Base-by-base conservation (phyloP, 2,888 invertebrate genomes). In the Drosophila anomalata region DNA sequence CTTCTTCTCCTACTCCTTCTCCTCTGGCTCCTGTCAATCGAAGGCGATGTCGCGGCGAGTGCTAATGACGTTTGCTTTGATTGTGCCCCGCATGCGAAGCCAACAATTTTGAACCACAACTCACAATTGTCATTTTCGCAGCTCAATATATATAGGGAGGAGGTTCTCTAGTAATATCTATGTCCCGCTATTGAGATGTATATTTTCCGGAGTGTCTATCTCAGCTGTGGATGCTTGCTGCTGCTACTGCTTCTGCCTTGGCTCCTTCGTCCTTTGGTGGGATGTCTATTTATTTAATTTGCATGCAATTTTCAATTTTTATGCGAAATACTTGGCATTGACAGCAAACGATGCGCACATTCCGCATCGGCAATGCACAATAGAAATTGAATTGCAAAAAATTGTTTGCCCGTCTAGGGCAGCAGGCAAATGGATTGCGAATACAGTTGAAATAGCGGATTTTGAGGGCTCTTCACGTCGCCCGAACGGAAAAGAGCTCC, bases 291-390 rank as follows among this genome's bases (percentile, higher is more conserved):
- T 85, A 86, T 88, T 88, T 88, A 87, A 85, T 85, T 85, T 85
- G 87, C 87, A 85, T 85, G 85, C 85, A 87, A 88, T 85, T 85
- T 85, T 87, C 76, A 75, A 75, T 88, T 88, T 87, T 87, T 88
- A 88, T 88, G 78, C 73, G 77, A 73, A 77, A 78, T 83, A 66
- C 87, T 75, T 78, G 76, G 71, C 87, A 79, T 77, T 85, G 86
- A 85, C 86, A 79, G 73, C 70, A 77, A 85, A 78, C 87, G 77
- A 75, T 72, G 77, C 65, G 57, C 75, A 73, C 80, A 75, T 67
- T 65, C 61, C 77, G 62, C 76, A 68, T 60, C 54, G 59, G 36
- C 68, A 68, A 71, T 77, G 84, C 88, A 88, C 84, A 85, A 88
- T 85, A 68, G 86, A 88, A 85, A 85, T 88, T 88, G 88, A 85